phyloP scores from a whole-genome alignment of 2,888 invertebrate genomes.

The Pterobdella sp. region DNA sequence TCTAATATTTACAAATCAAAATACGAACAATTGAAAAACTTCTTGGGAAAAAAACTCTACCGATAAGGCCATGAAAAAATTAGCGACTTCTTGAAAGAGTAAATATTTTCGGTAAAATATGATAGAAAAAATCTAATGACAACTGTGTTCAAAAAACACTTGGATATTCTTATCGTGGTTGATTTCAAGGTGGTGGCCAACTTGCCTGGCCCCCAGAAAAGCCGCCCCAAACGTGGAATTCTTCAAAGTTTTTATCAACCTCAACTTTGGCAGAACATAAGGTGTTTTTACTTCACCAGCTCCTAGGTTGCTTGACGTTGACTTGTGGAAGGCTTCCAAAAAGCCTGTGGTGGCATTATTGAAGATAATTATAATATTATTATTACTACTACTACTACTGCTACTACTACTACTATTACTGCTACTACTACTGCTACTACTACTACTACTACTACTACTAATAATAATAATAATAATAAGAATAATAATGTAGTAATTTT shows the following conservation, averaged over 20 bases:
- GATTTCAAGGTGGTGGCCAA: constrained; percentile 20
- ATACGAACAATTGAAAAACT: no score
- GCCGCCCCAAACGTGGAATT: constrained; percentile 35
- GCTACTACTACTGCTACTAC: constrained; percentile 15
- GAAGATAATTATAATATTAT: neutral
- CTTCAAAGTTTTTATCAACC: constrained; percentile 29
- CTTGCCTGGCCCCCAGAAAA: constrained; percentile 34
- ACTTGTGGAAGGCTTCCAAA: neutral
- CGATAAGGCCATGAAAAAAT: no score
- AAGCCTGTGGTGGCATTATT: neutral
- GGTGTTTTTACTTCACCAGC: neutral
- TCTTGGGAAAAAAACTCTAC: no score
- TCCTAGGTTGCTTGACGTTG: neutral
- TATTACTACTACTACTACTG: constrained; percentile 14
- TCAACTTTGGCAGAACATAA: constrained; percentile 31
- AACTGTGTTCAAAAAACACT: constrained; percentile 33
- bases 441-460: constrained; percentile 20
- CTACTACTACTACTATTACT: constrained; percentile 18
- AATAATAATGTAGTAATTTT: neutral
- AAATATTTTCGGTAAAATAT: no score
- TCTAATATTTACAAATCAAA: no score
- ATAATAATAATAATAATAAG: no score
- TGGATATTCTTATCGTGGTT: constrained; percentile 33
- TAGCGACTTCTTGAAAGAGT: no score
- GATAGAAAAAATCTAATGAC: no score